These are phyloP conservation scores for Anaspis maculata DNA, from an alignment of 2,888 invertebrate species.

Conservation along the genomic window DNA sequence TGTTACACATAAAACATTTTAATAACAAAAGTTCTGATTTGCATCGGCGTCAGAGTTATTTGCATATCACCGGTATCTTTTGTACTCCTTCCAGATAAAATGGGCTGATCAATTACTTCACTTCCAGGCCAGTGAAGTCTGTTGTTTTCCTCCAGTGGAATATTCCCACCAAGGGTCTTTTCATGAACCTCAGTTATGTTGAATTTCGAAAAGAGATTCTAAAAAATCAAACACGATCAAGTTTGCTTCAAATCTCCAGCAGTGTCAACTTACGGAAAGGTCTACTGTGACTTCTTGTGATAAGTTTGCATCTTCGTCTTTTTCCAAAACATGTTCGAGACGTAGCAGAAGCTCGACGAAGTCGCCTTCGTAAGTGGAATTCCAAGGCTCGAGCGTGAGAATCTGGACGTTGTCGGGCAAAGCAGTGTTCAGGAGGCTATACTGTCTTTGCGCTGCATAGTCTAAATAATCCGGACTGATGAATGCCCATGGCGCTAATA, in stretches of 20 bases:
- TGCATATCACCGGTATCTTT: constrained; percentile 3
- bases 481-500: constrained; percentile 51
- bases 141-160: constrained; percentile 46
- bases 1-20: constrained; percentile 6
- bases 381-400: constrained; percentile 71
- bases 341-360: constrained; percentile 60
- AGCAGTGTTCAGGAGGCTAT: constrained; percentile 34
- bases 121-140: constrained; percentile 18
- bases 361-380: too few species aligned
- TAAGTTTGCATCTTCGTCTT: constrained; percentile 47
- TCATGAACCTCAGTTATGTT: constrained; percentile 32
- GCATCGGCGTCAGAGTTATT: constrained; percentile 8
- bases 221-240: constrained; percentile 1
- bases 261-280: constrained; percentile 37
- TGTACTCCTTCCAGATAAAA: not conserved
- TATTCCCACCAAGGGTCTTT: constrained; percentile 36
- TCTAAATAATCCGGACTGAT: too few species aligned
- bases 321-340: constrained; percentile 66
- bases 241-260: not conserved
- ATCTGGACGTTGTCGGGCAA: constrained; percentile 64
- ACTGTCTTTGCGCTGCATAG: too few species aligned
- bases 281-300: constrained; percentile 49
- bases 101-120: not conserved
- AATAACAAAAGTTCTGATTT: constrained; percentile 11
- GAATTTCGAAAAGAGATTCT: constrained; percentile 30